Evolutionary conservation across 2,797 vertebrate species (phyloP).

Genomic region (Betta splendens): DNA sequence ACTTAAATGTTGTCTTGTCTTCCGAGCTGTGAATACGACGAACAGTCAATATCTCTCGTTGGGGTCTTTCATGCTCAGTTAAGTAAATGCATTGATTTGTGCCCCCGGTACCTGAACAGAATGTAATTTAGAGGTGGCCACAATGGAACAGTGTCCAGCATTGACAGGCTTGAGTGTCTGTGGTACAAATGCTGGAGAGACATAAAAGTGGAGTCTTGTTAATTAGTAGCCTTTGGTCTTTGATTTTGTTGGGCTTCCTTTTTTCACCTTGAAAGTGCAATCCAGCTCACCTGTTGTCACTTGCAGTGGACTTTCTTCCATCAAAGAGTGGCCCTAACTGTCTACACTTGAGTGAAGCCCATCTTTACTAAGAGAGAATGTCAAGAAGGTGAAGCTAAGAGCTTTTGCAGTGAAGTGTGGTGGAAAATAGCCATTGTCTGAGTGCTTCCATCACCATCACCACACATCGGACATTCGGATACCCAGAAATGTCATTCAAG

Average conservation of each 20-base stretch:
- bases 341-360: conserved; percentile 69
- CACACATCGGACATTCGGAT: conserved; percentile 47
- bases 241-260: conserved; percentile 62
- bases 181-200: conserved; percentile 80
- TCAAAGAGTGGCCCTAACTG: conserved; percentile 52
- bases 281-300: conserved; percentile 62
- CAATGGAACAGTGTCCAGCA: conserved; percentile 81
- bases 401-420: conserved; percentile 69
- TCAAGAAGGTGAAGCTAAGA: conserved; percentile 74
- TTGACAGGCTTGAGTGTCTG: conserved; percentile 83
- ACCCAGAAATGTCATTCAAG: conserved; percentile 65
- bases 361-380: conserved; percentile 66
- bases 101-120: conserved; percentile 79
- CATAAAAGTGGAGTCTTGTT: conserved; percentile 68
- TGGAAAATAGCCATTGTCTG: conserved; percentile 70
- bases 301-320: conserved; percentile 44
- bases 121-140: conserved; percentile 81
- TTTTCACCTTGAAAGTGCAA: conserved; percentile 66
- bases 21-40: conserved; percentile 71
- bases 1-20: conserved; percentile 72
- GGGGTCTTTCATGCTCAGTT: conserved; percentile 86
- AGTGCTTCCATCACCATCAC: conserved; percentile 64
- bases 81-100: conserved; percentile 88
- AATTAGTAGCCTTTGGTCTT: conserved; percentile 73
- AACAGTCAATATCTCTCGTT: conserved; percentile 79